These are phyloP conservation scores for Hemithea aestivaria DNA, from an alignment of 2,888 invertebrate species.

Conservation along the genomic window DNA sequence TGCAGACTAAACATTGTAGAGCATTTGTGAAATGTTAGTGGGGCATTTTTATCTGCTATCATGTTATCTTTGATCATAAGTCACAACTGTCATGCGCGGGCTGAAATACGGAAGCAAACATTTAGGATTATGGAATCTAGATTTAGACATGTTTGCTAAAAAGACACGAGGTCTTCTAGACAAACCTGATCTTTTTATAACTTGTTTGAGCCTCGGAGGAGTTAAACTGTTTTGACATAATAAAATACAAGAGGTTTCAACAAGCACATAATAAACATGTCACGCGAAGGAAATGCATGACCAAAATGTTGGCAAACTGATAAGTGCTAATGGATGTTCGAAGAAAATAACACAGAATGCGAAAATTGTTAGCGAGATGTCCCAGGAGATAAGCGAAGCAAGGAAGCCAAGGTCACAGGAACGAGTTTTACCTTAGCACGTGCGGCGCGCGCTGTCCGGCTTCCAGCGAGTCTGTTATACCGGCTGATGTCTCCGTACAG, in stretches of 20 bases:
- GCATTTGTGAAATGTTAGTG: neutral
- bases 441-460: conserved; percentile 39
- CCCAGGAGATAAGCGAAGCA: conserved; percentile 33
- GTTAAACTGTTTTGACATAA: too few species aligned
- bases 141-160: too few species aligned
- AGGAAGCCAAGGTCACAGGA: conserved; percentile 49
- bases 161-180: neutral
- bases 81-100: neutral
- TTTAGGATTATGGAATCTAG: neutral
- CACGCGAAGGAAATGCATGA: conserved; percentile 24
- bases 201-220: too few species aligned
- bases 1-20: too few species aligned
- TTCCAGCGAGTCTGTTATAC: conserved; percentile 38
- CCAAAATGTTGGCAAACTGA: conserved; percentile 13
- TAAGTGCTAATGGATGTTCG: conserved; percentile 17
- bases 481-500: conserved; percentile 12
- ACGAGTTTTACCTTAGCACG: conserved; percentile 62
- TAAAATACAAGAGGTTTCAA: too few species aligned
- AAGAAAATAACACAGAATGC: conserved; percentile 22
- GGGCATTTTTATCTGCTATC: conserved; percentile 7
- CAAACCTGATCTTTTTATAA: neutral
- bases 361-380: conserved; percentile 22
- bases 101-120: conserved; percentile 3
- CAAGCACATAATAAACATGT: conserved; percentile 6
- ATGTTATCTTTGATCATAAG: conserved; percentile 13